Evolutionary conservation across 1,140 invertebrate species (phyloP), one percentile per base, ranked within the genome.

Genomic region (Drosophila grimshawi): DNA sequence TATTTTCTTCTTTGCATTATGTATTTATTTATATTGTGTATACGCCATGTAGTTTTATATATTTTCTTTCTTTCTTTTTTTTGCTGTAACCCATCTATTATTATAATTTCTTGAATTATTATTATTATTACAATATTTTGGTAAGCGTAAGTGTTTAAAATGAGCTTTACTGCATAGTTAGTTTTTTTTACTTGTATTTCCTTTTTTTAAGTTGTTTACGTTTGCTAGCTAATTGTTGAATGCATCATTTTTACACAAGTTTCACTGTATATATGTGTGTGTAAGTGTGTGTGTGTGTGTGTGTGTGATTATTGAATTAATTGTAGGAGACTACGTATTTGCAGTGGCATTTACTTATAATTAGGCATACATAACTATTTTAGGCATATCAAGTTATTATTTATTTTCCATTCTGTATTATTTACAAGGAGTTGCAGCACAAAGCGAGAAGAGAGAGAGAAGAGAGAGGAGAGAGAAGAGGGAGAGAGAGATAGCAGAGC

Each of bases 121-220:
- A 80, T 74, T 79, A 70, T 77, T 74, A 74, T 82, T 88, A 74
- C 45, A 70, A 76, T 83, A 79, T 80, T 86, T 86, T 86, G 76
- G 80, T 86, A 86, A 88, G 83, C 83, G 83, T 86, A 86, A 86
- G 76, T 86, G 73, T 86, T 86, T 80, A 83, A 86, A 86, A 86
- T 86, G 83, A 86, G 83, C 83, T 69, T 70, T 64, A 75, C 64
- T 75, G 69, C 73, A 51, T 66, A 53, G 29, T 43, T 68, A 30
- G 30, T 45, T 59, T 66, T 52, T 65, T 11, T 68, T 33, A 19
- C 19, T 19, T 19, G 29, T 48, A 33, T 51, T 32, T 27, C 41
- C 29, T 61, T 19, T 74, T 74, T 61, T 43, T 33, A 32, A 55
- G 52, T 64, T 65, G 49, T 65, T 46, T 67, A 51, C 56, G 57